Evolutionary conservation across 2,888 invertebrate genomes (phyloP).

Genomic region (Galerucella pusilla): DNA sequence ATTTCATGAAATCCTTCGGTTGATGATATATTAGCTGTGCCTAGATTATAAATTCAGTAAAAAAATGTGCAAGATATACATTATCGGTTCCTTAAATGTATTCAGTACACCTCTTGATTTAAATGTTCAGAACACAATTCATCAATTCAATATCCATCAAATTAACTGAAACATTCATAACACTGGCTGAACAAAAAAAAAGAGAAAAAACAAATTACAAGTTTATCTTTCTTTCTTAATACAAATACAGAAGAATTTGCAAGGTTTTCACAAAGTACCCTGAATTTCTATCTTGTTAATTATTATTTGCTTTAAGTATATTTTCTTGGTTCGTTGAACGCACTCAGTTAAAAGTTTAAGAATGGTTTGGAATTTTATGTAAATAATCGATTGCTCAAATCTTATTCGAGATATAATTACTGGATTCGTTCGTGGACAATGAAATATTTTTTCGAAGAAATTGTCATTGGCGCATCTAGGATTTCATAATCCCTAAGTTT

Average conservation of each 20-base stretch:
- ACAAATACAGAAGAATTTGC: conserved; percentile 34
- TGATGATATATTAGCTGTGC: no score
- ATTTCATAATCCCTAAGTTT: no score
- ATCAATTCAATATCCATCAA: conserved; percentile 13
- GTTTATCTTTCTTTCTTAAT: conserved; percentile 32
- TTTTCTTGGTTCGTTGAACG: conserved; percentile 44
- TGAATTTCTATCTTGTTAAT: conserved; percentile 38
- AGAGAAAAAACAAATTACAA: conserved; percentile 28
- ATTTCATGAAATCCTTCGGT: no score
- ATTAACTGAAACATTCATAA: conserved; percentile 7
- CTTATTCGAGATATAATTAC: conserved; percentile 52
- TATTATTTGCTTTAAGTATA: conserved; percentile 42
- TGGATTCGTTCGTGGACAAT: conserved; percentile 1
- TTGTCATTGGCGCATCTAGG: no score
- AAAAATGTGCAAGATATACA: no score
- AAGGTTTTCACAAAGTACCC: conserved; percentile 34
- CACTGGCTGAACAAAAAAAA: conserved; percentile 16
- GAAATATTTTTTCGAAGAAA: neutral
- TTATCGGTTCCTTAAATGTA: neutral
- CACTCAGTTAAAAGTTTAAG: conserved; percentile 46
- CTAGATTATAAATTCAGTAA: no score
- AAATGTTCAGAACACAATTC: neutral
- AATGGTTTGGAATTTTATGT: conserved; percentile 56
- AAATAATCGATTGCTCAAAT: conserved; percentile 53
- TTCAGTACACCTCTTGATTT: neutral